A percentile compares a stretch with the other conserved stretches of the same genome.
Conservation (phyloP, 2,113 vertebrate genomes). For the Symphodus melops region DNA sequence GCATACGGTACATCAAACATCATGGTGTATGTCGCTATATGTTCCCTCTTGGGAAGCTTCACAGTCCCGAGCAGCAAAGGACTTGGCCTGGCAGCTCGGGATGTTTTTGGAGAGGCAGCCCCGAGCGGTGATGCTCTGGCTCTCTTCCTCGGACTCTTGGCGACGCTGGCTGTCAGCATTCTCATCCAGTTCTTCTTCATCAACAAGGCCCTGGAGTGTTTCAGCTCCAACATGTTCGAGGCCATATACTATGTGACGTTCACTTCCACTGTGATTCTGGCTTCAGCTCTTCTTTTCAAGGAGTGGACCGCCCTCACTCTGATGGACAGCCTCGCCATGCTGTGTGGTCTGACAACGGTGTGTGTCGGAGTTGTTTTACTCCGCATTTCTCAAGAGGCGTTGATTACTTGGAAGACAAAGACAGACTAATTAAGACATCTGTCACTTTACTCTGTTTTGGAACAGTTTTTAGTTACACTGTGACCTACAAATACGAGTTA, state of each 20-base stretch:
- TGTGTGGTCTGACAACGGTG: constrained; percentile 90
- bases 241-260: constrained; percentile 96
- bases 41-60: constrained; percentile 95
- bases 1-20: constrained; percentile 91
- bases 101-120: constrained; percentile 85
- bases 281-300: constrained; percentile 93
- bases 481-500: constrained; percentile 1
- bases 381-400: constrained; percentile 91
- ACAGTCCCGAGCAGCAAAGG: constrained; percentile 97
- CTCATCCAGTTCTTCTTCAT: constrained; percentile 95
- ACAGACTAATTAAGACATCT: constrained; percentile 72
- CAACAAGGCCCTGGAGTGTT: constrained; percentile 93
- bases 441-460: not conserved
- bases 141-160: constrained; percentile 89
- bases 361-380: constrained; percentile 92
- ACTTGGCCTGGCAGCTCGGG: constrained; percentile 91
- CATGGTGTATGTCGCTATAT: constrained; percentile 96
- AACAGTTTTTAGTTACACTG: constrained; percentile 7
- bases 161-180: constrained; percentile 89
- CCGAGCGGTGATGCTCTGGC: constrained; percentile 83
- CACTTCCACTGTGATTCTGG: constrained; percentile 90
- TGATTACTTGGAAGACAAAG: constrained; percentile 86
- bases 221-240: constrained; percentile 92
- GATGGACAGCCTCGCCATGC: constrained; percentile 90
- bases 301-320: constrained; percentile 91